Evolutionary conservation across 2,888 invertebrate genomes (phyloP), one percentile per base, ranked within the genome.

Genomic region (Lottia gigantea): DNA sequence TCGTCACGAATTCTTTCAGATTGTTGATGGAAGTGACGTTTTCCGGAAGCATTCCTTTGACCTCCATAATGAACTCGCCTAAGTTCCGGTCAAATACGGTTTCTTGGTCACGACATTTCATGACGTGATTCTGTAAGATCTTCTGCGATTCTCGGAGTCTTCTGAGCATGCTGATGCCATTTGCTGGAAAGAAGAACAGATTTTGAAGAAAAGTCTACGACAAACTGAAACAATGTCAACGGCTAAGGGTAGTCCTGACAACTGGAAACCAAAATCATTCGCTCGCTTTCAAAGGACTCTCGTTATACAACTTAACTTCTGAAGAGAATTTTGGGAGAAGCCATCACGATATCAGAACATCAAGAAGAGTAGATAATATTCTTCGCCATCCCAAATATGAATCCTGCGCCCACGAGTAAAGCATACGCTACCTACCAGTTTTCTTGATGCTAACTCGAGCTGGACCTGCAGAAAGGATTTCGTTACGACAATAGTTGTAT

Each of bases 11-110:
- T 40, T 85, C 84, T 15, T 68, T 72, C 19, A 83, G 67, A 16
- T 77, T 77, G 25, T 76, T 64, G 14, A 84, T 74, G 46, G 64
- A 61, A 3, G 71, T 70, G 16, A 73, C 63, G 15, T 71, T 72
- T 14, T 75, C 74, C 0, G 84, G 82, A 8, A 84, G 71, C 16
- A 78, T 64, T 11, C 75, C 78, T 55, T 82, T 80, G 45, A 83
- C 71, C n/a, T 75, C 72, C 45, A 79, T 72, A 65, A 81, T 78
- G 73, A 84, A 84, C 67, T 80, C 81, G 19, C 75, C 78, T n/a
- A 84, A 76, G 62, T 75, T 77, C 25, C 66, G 65, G 66, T 84
- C 84, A 46, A 85, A 80, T 11, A 76, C 74, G 68, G 76, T 74
- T 68, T 84, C 83, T 15, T 73, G 64, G 68, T 85, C 84, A 46